These are phyloP conservation scores for Rynchops niger DNA, from an alignment of 2,113 vertebrate species.

Conservation along the genomic window DNA sequence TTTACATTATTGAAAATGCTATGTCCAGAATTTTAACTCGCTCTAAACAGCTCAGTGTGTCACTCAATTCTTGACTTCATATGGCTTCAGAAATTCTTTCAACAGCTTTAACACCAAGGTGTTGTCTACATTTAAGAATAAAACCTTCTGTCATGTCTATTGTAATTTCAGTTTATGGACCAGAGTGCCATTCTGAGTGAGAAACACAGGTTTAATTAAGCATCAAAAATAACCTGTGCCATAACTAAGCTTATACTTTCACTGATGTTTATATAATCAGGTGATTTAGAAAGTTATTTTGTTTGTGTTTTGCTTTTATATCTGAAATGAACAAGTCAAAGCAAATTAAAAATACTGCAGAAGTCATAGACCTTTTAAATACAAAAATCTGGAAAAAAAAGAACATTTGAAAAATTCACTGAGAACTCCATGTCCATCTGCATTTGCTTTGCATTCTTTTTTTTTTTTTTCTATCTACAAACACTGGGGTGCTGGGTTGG, in stretches of 20 bases:
- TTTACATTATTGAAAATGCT: background rate
- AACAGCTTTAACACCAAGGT: background rate
- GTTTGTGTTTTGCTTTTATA: background rate
- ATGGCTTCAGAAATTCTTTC: background rate
- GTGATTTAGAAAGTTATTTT: accelerated
- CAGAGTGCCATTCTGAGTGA: background rate
- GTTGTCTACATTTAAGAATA: background rate
- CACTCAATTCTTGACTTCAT: background rate
- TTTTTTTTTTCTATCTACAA: background rate
- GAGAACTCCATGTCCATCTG: background rate
- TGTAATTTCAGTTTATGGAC: background rate
- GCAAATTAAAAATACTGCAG: background rate
- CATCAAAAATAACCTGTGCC: background rate
- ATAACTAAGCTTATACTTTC: background rate
- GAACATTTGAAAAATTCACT: background rate
- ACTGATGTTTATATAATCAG: background rate
- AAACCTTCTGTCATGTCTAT: background rate
- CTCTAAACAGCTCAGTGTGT: background rate
- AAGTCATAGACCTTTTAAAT: background rate
- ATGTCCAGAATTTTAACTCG: background rate
- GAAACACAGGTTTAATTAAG: background rate
- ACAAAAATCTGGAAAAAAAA: background rate
- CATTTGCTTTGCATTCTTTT: background rate
- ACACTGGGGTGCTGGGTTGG: too few relatives aligned
- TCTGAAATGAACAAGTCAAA: background rate